These are phyloP conservation scores for Ginglymostoma cirratum DNA, from an alignment of 2,113 vertebrate genomes.

Conservation along the genomic window DNA sequence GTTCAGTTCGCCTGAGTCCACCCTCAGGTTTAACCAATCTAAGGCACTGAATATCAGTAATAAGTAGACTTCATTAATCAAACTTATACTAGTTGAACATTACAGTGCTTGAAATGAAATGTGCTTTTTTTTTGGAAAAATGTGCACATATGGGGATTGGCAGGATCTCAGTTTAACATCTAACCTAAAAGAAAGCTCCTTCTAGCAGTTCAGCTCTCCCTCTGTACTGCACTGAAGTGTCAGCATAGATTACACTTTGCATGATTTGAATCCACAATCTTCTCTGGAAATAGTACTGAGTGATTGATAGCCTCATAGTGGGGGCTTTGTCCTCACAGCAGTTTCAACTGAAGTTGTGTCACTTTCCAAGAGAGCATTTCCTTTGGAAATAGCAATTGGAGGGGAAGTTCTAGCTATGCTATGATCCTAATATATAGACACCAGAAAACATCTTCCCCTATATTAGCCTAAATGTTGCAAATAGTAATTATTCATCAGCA, in stretches of 20 bases:
- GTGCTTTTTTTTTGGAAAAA: background rate
- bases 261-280: background rate
- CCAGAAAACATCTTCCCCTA: background rate
- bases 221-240: background rate
- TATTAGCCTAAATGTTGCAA: background rate
- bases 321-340: background rate
- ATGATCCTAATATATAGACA: background rate
- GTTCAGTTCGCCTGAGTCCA: no score
- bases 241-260: background rate
- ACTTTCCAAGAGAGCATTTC: background rate
- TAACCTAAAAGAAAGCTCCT: background rate
- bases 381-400: background rate
- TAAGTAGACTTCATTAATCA: no score
- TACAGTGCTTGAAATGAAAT: background rate
- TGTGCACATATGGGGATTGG: background rate
- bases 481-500: constrained; percentile 1
- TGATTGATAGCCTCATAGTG: background rate
- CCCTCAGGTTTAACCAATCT: no score
- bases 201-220: background rate
- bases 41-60: no score
- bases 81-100: no score
- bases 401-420: background rate
- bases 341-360: background rate
- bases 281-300: background rate
- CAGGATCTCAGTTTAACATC: background rate